A percentile compares a stretch with the other conserved stretches of the same genome.
Evolutionary conservation across 2,888 invertebrate genomes (phyloP).

Genomic region (Nephrocerus scutellatus): DNA sequence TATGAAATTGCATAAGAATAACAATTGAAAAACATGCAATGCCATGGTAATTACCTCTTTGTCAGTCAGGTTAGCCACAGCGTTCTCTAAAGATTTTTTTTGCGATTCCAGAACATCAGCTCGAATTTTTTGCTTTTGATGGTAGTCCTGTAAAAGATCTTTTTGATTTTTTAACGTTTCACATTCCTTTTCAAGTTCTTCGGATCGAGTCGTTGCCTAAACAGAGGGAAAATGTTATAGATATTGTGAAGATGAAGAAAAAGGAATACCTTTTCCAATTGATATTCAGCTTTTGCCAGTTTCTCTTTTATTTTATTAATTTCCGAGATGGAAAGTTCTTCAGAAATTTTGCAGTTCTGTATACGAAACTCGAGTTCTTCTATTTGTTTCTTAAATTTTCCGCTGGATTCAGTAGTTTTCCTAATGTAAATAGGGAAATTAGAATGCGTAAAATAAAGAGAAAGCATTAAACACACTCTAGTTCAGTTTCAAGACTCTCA

Average conservation of each 20-base stretch:
- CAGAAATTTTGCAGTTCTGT: constrained; percentile 39
- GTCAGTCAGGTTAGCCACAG: constrained; percentile 48
- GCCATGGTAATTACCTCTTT: no score
- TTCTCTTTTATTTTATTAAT: constrained; percentile 47
- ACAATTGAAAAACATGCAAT: constrained; percentile 29
- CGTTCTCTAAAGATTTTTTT: constrained; percentile 51
- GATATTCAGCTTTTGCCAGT: constrained; percentile 47
- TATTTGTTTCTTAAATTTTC: constrained; percentile 43
- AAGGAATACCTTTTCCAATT: constrained; percentile 49
- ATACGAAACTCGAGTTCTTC: constrained; percentile 45
- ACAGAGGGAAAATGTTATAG: not conserved
- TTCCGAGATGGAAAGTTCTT: constrained; percentile 41
- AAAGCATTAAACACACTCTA: constrained; percentile 24
- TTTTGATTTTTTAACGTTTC: constrained; percentile 51
- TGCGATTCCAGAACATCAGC: constrained; percentile 52
- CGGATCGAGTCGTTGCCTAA: constrained; percentile 50
- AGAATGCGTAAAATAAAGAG: not conserved
- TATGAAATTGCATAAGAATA: constrained; percentile 28
- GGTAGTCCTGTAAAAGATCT: constrained; percentile 50
- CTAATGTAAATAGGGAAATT: constrained; percentile 29
- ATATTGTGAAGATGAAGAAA: not conserved
- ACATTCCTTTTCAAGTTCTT: constrained; percentile 56
- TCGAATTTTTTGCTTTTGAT: constrained; percentile 51
- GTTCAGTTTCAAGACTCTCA: constrained; percentile 51
- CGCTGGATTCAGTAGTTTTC: constrained; percentile 44